Percentiles rank a stretch among this genome's conserved stretches.
These are phyloP conservation scores for Megastigmus dorsalis DNA, from an alignment of 2,888 invertebrate genomes.

Conservation along the genomic window DNA sequence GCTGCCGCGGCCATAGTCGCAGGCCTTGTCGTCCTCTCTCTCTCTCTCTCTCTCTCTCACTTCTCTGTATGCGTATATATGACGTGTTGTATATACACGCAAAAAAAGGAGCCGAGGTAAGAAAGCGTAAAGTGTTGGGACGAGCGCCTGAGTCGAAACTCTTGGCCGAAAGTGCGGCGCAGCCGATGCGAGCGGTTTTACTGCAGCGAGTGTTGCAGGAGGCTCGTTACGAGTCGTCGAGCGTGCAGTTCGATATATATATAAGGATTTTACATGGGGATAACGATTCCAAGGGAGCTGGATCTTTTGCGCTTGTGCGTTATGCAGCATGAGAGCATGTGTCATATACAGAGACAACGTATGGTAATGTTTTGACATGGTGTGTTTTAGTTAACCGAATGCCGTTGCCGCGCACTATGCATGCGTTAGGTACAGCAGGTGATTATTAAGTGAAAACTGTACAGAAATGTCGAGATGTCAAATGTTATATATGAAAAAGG, in stretches of 20 bases:
- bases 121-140: slow-evolving; percentile 2
- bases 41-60: too few relatives aligned
- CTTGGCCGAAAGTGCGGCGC: background rate
- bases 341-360: background rate
- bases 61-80: too few relatives aligned
- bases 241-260: background rate
- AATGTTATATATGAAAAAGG: too few relatives aligned
- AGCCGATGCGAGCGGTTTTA: too few relatives aligned
- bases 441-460: too few relatives aligned
- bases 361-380: background rate
- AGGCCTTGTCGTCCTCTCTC: background rate
- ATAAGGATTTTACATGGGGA: background rate
- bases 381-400: background rate
- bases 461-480: too few relatives aligned
- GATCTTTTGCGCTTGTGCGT: background rate
- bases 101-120: background rate
- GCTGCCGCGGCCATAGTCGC: slow-evolving; percentile 41
- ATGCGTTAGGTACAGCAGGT: too few relatives aligned
- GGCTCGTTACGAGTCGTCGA: background rate
- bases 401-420: background rate
- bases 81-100: background rate
- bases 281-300: too few relatives aligned
- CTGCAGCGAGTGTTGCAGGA: too few relatives aligned
- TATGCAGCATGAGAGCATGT: too few relatives aligned
- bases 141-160: background rate